Base-by-base conservation (phyloP, 2,888 invertebrate genomes). In the Pseudoips prasinana region DNA sequence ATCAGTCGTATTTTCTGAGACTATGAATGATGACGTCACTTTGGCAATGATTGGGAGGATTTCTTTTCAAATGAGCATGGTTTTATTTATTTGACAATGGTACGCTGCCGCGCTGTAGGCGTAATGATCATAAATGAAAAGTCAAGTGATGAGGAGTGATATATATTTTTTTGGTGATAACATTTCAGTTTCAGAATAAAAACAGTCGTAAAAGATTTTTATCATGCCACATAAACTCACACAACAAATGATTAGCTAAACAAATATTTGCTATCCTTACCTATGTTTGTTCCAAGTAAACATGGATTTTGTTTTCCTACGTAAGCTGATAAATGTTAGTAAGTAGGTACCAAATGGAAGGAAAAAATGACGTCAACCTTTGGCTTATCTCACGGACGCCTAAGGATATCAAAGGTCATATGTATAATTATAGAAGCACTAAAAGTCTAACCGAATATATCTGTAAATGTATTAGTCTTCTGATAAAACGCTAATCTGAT, bases 221-320 rank as follows among this genome's bases (percentile, higher is more conserved):
- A 19, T 25, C 7, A 22, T 33, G 10, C 38, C 29, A 46, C 30
- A 48, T 34, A 39, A 35, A 22, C 46, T 58, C n/a, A n/a, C 5
- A 14, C 14, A 54, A 54, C 48, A 49, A 35, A 39, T 42, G 54
- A 59, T 64, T 55, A 58, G 39, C 10, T 38, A 41, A 44, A 50
- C 53, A 55, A 66, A 66, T 54, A 48, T 68, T 64, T 52, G 48
- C 39, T 46, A 28, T 30, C 34, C 51, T 36, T 39, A 22, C 22
- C 29, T n/a, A 26, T 48, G 54, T 56, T 48, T 46, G 30, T 33
- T 33, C 33, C 9, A 27, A 43, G 29, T 40, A 55, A 55, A 64
- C 58, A 57, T 8, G 33, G 39, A 48, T 62, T 58, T 49, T 39
- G 48, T 45, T 53, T 55, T 44, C 39, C 35, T 54, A 48, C 46